Base-by-base conservation (phyloP, 2,888 invertebrate genomes). In the Melanchra persicariae region DNA sequence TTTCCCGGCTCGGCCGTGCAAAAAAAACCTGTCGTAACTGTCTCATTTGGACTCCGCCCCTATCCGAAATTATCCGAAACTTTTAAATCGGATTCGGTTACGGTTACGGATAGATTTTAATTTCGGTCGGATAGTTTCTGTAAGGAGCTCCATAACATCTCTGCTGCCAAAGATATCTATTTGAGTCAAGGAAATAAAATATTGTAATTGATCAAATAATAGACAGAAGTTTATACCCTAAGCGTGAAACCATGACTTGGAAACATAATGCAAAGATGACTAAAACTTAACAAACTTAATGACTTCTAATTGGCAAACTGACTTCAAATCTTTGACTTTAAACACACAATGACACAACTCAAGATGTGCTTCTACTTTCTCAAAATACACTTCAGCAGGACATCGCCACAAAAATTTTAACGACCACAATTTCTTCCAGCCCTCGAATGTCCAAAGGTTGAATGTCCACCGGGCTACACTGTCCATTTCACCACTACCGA, bases 391-490 rank as follows among this genome's bases (percentile, higher is more conserved):
- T 3, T 9, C 47, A n/a, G 3, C 4, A 30, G 10, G 3, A n/a
- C 24, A 24, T 17, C 2, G 22, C 22, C 6, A 57, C 22, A n/a
- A 15, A 26, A 22, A 37, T 49, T 15, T 3, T 61, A n/a, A 78
- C 7, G 2, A 24, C 8, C 24, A 34, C 3, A 19, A 70, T 37
- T 65, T 54, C 59, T 85, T 84, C 22, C 88, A 95, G 95, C 94
- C 0, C 52, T 83, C 70, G 91, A 95, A 54, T 97, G 97, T 82
- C 96, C 96, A 0, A 89, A 91, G 59, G 95, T 96, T 4, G 89
- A 93, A 60, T 98, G 98, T 85, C 97, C 97, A 0, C 96, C 96
- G 0, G 97, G 96, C 43, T 97, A 97, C 91, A 94, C 95, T 49
- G 93, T 97, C 0, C 93, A 96, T 45, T 89, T 88, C 79, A 97